phyloP scores from a whole-genome alignment of 23 tunicate genomes.

The Trididemnum nubilum region DNA sequence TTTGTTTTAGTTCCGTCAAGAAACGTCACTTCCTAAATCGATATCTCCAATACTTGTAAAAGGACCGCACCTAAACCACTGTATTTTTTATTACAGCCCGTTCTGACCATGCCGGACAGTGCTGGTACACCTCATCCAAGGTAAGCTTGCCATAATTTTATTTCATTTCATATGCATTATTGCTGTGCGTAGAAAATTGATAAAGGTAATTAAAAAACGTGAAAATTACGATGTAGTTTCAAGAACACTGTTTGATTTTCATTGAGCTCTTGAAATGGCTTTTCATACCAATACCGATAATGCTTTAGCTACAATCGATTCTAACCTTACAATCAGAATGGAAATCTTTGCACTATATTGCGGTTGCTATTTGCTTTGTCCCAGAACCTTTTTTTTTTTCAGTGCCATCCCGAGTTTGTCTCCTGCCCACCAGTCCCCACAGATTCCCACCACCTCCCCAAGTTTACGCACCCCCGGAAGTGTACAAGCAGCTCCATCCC shows the following conservation, averaged over 20 bases:
- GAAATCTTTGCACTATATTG: too few relatives aligned
- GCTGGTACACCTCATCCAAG: constrained; percentile 47
- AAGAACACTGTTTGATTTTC: neutral
- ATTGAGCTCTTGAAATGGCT: neutral
- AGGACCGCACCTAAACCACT: too few relatives aligned
- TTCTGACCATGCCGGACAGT: constrained; percentile 80
- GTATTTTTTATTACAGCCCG: constrained; percentile 43
- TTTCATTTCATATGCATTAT: neutral
- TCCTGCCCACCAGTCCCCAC: constrained; percentile 85
- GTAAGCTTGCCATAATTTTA: constrained; percentile 24
- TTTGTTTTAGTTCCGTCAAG: too few relatives aligned
- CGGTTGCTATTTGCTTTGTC: too few relatives aligned
- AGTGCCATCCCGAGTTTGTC: constrained; percentile 77
- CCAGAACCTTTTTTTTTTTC: too few relatives aligned
- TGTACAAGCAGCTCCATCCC: constrained; percentile 73
- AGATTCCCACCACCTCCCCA: constrained; percentile 56
- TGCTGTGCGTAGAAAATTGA: too few relatives aligned
- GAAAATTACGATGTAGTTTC: neutral
- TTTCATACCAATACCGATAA: neutral
- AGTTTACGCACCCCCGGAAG: constrained; percentile 83
- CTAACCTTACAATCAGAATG: neutral
- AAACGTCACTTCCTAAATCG: too few relatives aligned
- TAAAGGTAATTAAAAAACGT: too few relatives aligned
- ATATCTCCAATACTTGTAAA: too few relatives aligned
- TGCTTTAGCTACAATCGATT: neutral